Base-by-base conservation (phyloP, 1,140 invertebrate species). In the Drosophila pruinosa region DNA sequence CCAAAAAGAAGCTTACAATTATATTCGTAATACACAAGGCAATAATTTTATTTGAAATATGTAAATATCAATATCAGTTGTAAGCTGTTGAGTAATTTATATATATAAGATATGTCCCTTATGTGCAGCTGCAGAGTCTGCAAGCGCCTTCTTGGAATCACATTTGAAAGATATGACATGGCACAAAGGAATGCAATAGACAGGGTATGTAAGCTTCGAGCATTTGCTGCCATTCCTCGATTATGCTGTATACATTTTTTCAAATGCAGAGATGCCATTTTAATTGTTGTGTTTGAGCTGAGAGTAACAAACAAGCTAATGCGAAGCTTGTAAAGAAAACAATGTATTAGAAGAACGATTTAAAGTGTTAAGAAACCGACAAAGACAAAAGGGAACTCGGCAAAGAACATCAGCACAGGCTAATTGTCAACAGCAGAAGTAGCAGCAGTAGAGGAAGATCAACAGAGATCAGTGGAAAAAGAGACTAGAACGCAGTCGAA, bases 361-460 rank as follows among this genome's bases (percentile, higher is more conserved):
- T 74, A 61, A 67, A 54, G 72, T 52, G 43, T 34, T 31, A 52
- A 57, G 31, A 24, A 75, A 64, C 68, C 68, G 78, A 63, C 72
- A 75, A 63, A 69, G 41, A 36, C 24, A 53, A 48, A 48, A 34
- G 38, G 47, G 52, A 65, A n/a, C n/a, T n/a, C 41, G 36, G 62
- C 34, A 28, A 48, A 28, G 43, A 24, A 52, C 69, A 67, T n/a
- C 6, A 62, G 53, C 4, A 43, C 52, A 59, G 50, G 77, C 81
- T 86, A 85, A 86, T 85, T 85, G 81, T 85, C 77, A 81, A 80
- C 81, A 86, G 53, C 21, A 65, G n/a, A n/a, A n/a, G n/a, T n/a
- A n/a, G 50, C 72, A 70, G 43, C 24, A n/a, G n/a, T n/a, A n/a
- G 12, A 34, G 31, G 48, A 58, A 56, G 54, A 68, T 64, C 61